Evolutionary conservation across 2,113 vertebrate species (phyloP).

Genomic region (Acanthisitta chloris): DNA sequence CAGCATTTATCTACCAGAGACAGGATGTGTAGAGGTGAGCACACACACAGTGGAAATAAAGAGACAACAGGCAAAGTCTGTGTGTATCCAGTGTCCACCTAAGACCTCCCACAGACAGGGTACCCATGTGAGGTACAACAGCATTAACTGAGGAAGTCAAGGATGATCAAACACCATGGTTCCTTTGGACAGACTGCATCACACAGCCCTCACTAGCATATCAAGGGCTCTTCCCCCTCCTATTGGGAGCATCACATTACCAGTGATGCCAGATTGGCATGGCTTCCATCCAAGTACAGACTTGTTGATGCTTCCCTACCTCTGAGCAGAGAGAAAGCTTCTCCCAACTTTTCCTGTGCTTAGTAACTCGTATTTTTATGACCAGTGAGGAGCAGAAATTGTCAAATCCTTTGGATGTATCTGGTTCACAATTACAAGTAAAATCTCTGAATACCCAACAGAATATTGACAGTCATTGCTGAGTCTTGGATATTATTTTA

Average conservation of each 20-base stretch:
- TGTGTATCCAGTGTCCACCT: neutral
- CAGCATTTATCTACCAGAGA: neutral
- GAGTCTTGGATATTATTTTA: slow-evolving; percentile 12
- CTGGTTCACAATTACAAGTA: neutral
- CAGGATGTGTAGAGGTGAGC: neutral
- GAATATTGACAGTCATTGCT: neutral
- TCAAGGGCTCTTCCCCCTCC: neutral
- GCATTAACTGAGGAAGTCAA: neutral
- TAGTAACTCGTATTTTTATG: neutral
- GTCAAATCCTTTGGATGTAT: neutral
- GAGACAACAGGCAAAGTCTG: neutral
- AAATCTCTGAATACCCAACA: neutral
- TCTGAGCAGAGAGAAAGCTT: neutral
- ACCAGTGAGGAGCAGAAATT: neutral
- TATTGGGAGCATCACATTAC: neutral
- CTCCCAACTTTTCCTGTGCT: neutral
- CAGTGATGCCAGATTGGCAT: neutral
- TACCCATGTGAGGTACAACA: neutral
- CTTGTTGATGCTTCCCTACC: neutral
- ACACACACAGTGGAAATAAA: neutral
- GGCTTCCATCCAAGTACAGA: neutral
- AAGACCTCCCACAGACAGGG: neutral
- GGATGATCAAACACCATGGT: accelerated
- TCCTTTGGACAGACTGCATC: neutral
- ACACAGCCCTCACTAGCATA: neutral